These are phyloP conservation scores for Sabatieria punctata DNA, from an alignment of 2,888 invertebrate species.

Conservation along the genomic window DNA sequence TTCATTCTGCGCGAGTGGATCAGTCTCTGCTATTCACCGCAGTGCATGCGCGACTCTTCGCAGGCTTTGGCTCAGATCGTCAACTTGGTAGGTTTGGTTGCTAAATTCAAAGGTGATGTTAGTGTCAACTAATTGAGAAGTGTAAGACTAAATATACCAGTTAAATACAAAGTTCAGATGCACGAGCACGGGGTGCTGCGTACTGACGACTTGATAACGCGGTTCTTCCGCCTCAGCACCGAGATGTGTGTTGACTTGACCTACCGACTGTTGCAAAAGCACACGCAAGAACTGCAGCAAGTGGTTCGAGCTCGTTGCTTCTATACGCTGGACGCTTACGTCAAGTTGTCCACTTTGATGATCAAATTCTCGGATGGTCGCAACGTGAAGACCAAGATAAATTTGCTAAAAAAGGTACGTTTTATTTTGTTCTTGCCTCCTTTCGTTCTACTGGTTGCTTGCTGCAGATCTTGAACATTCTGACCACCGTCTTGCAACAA, in stretches of 20 bases:
- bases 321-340: conserved; percentile 83
- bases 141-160: too few relatives aligned
- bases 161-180: conserved; percentile 46
- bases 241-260: conserved; percentile 90
- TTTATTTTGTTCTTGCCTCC: too few relatives aligned
- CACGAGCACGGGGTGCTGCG: conserved; percentile 85
- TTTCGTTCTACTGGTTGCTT: too few relatives aligned
- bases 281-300: neutral
- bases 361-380: conserved; percentile 57
- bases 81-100: conserved; percentile 16
- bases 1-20: conserved; percentile 88
- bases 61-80: conserved; percentile 86
- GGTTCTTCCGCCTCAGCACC: conserved; percentile 88
- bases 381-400: conserved; percentile 87
- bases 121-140: too few relatives aligned
- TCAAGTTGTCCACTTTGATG: conserved; percentile 72
- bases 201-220: conserved; percentile 86
- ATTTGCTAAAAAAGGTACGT: conserved; percentile 72
- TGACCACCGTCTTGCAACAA: conserved; percentile 80
- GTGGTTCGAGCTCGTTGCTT: conserved; percentile 75
- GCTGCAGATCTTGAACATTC: conserved; percentile 60
- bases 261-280: conserved; percentile 59
- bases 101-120: too few relatives aligned
- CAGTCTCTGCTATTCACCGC: conserved; percentile 55
- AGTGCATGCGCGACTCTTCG: conserved; percentile 21